These are phyloP conservation scores for Plecotus auritus DNA, from an alignment of 2,113 vertebrate genomes.

Conservation along the genomic window DNA sequence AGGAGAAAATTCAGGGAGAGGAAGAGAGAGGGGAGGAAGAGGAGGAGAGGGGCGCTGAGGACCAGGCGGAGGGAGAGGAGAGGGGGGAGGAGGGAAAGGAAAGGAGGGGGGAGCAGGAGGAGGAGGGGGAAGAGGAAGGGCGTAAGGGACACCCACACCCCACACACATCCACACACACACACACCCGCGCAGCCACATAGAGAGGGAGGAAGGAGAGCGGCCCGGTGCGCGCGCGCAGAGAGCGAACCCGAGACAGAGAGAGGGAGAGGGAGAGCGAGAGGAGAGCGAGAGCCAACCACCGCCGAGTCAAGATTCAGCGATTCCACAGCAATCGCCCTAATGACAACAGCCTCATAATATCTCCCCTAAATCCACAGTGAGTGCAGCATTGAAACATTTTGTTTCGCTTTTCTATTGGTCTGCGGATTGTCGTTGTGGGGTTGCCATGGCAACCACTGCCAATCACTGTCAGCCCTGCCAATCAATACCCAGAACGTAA, in stretches of 20 bases:
- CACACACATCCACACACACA: conserved; percentile 83
- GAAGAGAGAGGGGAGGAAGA: conserved; percentile 82
- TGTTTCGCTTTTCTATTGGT: conserved; percentile 99
- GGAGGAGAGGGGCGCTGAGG: conserved; percentile 65
- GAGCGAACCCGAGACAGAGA: conserved; percentile 52
- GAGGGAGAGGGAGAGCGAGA: conserved; percentile 58
- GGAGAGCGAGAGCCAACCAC: conserved; percentile 79
- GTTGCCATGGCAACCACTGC: conserved; percentile 99
- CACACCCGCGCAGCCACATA: conserved; percentile 84
- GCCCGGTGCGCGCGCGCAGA: conserved; percentile 67
- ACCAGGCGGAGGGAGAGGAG: conserved; percentile 75
- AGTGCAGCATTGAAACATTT: conserved; percentile 99
- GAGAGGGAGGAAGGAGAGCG: conserved; percentile 76
- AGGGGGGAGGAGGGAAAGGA: conserved; percentile 79
- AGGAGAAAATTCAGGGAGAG: conserved; percentile 89
- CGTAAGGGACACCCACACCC: conserved; percentile 79
- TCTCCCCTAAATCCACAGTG: conserved; percentile 99
- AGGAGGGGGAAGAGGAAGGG: conserved; percentile 64
- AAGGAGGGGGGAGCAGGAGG: conserved; percentile 77
- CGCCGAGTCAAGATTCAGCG: conserved; percentile 95
- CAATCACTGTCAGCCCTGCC: conserved; percentile 99
- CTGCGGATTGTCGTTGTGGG: conserved; percentile 97
- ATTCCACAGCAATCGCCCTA: conserved; percentile 98
- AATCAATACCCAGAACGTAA: conserved; percentile 99
- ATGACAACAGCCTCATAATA: conserved; percentile 99